Conservation (phyloP, 2,797 vertebrate species). For the Hylomyscus alleni region DNA sequence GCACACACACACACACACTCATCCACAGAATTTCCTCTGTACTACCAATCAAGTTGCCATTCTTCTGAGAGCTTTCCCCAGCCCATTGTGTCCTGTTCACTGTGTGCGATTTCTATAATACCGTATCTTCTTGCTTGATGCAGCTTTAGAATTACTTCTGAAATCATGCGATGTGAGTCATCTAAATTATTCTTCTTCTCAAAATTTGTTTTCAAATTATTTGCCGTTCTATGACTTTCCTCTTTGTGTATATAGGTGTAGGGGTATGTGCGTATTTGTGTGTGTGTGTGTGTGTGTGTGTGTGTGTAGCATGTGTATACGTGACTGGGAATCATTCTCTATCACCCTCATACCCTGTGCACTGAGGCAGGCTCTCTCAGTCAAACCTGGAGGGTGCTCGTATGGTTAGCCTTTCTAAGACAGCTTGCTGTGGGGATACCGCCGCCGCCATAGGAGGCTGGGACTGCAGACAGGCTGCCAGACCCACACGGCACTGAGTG, state of each 20-base stretch:
- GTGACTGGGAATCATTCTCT: not conserved
- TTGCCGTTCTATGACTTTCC: not conserved
- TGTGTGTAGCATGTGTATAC: not conserved
- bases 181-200: conserved; percentile 16
- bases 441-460: not conserved
- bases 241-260: not conserved
- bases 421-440: not conserved
- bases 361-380: not conserved
- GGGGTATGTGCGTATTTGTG: no score
- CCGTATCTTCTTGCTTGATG: not conserved
- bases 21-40: not conserved
- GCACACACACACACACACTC: not conserved
- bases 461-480: not conserved
- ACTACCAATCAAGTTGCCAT: not conserved
- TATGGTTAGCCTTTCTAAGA: not conserved
- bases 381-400: not conserved
- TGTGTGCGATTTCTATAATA: not conserved
- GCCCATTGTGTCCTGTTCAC: not conserved
- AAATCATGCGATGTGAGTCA: not conserved
- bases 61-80: not conserved
- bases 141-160: not conserved
- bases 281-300: not conserved
- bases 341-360: not conserved
- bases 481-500: not conserved
- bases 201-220: not conserved